phyloP scores from a whole-genome alignment of 1,140 invertebrate species.

The Diorhabda carinulata region DNA sequence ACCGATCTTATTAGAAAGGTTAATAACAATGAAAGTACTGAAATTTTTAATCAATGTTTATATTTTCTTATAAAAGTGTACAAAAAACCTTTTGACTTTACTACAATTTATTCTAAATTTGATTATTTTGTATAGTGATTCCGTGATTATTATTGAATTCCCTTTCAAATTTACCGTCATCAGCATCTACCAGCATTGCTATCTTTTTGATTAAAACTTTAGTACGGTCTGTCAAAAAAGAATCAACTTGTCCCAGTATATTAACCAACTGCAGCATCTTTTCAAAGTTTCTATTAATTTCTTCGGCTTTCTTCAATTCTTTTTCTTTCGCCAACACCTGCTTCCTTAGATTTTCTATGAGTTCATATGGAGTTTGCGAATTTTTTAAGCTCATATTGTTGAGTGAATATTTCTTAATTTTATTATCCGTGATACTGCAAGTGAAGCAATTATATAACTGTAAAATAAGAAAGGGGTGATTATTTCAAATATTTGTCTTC shows the following conservation, averaged over 20 bases:
- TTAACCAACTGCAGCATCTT: constrained; percentile 43
- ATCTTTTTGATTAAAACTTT: constrained; percentile 38
- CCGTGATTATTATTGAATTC: constrained; percentile 5
- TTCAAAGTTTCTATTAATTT: constrained; percentile 41
- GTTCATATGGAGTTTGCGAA: constrained; percentile 16
- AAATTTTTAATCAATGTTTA: too few relatives aligned
- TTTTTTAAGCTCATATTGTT: constrained; percentile 4
- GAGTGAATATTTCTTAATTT: too few relatives aligned
- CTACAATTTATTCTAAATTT: too few relatives aligned
- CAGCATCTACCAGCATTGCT: constrained; percentile 37
- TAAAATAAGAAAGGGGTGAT: too few relatives aligned
- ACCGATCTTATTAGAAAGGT: too few relatives aligned
- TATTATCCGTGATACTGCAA: too few relatives aligned
- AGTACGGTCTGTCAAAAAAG: constrained; percentile 41
- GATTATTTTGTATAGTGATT: background rate
- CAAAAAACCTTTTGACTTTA: too few relatives aligned
- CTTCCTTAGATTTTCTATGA: constrained; percentile 30
- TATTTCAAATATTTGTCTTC: too few relatives aligned
- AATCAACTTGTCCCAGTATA: constrained; percentile 44
- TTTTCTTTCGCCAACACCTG: constrained; percentile 38
- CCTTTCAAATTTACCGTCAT: constrained; percentile 19
- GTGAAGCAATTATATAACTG: too few relatives aligned
- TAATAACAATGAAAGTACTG: too few relatives aligned
- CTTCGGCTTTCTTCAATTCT: constrained; percentile 38
- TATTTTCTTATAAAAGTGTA: too few relatives aligned